These are phyloP conservation scores for Pristis pectinata DNA, from an alignment of 2,797 vertebrate species.

Conservation along the genomic window DNA sequence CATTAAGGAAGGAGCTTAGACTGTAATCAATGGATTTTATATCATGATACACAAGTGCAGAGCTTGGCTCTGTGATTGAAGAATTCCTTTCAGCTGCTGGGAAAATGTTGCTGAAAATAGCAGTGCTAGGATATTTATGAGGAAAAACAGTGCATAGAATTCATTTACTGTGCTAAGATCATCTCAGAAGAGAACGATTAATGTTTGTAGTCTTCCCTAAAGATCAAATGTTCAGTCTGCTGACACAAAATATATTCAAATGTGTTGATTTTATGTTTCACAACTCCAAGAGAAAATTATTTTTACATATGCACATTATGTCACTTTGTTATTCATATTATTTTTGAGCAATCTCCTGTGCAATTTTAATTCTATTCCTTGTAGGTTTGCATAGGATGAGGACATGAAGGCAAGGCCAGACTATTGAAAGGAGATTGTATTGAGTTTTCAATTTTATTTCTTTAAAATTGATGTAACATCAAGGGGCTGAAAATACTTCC, in stretches of 20 bases:
- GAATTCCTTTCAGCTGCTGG: neutral
- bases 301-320: neutral
- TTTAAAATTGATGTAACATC: neutral
- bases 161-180: neutral
- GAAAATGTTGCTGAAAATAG: neutral
- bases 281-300: neutral
- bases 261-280: neutral
- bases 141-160: neutral
- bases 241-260: neutral
- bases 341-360: neutral
- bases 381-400: neutral
- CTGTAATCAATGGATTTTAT: constrained; percentile 22
- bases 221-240: neutral
- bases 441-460: neutral
- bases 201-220: neutral
- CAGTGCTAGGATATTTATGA: neutral
- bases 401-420: neutral
- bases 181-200: neutral
- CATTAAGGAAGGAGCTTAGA: neutral
- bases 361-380: neutral
- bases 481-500: neutral
- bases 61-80: neutral
- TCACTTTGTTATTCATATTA: neutral
- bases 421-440: neutral
- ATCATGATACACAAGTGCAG: neutral